Base-by-base conservation (phyloP, 1,140 invertebrate species). In the Pseudomyrmex pallidus region DNA sequence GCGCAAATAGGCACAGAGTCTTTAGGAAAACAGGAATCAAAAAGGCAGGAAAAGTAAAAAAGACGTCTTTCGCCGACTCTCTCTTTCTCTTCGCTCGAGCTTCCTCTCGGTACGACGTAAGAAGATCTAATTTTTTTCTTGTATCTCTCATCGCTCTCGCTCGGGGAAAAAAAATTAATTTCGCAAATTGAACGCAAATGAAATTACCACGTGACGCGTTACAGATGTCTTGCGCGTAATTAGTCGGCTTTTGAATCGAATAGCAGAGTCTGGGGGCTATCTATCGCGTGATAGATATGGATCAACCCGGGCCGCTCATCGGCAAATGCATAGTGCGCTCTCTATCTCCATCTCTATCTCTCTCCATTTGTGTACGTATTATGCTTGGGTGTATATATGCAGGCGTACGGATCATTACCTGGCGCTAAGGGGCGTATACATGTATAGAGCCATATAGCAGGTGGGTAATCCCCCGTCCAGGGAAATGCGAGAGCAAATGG, bases 1-100 rank as follows among this genome's bases (percentile, higher is more conserved):
- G 35, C 17, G 80, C 80, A 82, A 74, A 74, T 74, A 74, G 72
- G 61, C 80, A 64, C n/a, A 64, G 25, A 12, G 54, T 70, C 66
- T 80, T 59, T 80, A 20, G 54, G 76, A 80, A 80, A 80, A 59
- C 20, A 80, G 44, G 54, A 48, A 72, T 2, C 10, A 54, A 35
- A 35, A 35, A 70, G 76, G 15, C 44, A 17, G 66, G 12, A 61
- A 35, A 61, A 70, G 56, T 70, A 72, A 59, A 80, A 10, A 8
- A 59, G 20, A 68, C 44, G 64, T 57, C 52, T 56, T 59, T 74
- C 7, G 35, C 35, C 35, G 35, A 35, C 35, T 35, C 35, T 35
- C 35, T 35, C 35, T 35, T 0, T 7, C 35, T 22, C 9, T 15
- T 10, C 3, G 1, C 9, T 35, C 35, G 48, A 70, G 56, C 76